Base-by-base conservation (phyloP, 2,888 invertebrate species). In the Agrotis segetum region DNA sequence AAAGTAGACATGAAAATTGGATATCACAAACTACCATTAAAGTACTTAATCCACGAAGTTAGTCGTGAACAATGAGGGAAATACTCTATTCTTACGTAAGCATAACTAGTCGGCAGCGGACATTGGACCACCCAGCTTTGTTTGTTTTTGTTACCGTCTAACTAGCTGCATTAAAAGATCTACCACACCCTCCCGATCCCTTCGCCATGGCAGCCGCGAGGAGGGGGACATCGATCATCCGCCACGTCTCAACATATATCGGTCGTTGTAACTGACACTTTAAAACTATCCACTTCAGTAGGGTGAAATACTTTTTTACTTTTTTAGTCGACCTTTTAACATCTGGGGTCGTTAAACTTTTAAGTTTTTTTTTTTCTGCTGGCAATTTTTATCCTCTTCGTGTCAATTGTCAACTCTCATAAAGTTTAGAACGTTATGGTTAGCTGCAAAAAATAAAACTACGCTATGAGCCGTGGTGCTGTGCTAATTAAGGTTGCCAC, bases 121-220 rank as follows among this genome's bases (percentile, higher is more conserved):
- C 75, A 75, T 78, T 71, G 84, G 92, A 90, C 93, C 92, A 92
- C 92, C 92, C 91, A 82, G 89, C 75, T 88, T 85, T 91, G 89
- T 92, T 92, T 92, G 91, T 91, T 92, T 91, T 91, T 89, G 87
- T 89, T 89, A 85, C 83, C 78, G 77, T 84, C 82, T 86, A 87
- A 88, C 88, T 85, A 83, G 85, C 81, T 81, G 76, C 77, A 67
- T 83, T 83, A 68, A 68, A 82, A 83, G 87, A 77, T 60, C 82
- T 72, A 47, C 84, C 74, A 49, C 77, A 73, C 78, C 84, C 81
- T 76, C 84, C 88, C 68, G 76, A 60, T 21, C 68, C 75, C 74
- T 46, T 60, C 58, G 64, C 59, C 44, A 52, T 68, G 52, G 63
- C 63, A 75, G 68, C 76, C 79, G 72, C 74, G 34, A 72, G 80